A percentile compares a stretch with the other conserved stretches of the same genome.
These are phyloP conservation scores for Heterochromis multidens DNA, from an alignment of 2,113 vertebrate genomes.

Conservation along the genomic window DNA sequence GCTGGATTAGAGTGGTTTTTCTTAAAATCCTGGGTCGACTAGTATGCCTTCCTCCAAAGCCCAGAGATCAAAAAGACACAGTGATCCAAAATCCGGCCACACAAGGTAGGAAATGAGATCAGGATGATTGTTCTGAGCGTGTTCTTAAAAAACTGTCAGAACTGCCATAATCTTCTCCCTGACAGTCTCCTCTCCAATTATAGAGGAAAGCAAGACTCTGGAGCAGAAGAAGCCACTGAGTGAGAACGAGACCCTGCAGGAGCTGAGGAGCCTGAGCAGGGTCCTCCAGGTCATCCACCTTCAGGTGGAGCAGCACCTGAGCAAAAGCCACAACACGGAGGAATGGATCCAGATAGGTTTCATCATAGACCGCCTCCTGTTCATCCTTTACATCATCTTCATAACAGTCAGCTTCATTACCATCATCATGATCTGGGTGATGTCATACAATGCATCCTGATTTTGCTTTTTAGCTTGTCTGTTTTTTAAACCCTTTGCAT, in stretches of 20 bases:
- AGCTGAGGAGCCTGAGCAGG: constrained; percentile 51
- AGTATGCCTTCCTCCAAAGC: constrained; percentile 26
- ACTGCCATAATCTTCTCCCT: too few species aligned
- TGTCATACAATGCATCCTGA: constrained; percentile 1
- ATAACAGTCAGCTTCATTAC: constrained; percentile 67
- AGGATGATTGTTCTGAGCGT: too few species aligned
- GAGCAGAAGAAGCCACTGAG: not conserved
- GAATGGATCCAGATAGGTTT: constrained; percentile 72
- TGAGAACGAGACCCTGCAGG: constrained; percentile 20
- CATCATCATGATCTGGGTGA: constrained; percentile 65
- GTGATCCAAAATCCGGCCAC: constrained; percentile 4
- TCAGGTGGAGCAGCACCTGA: constrained; percentile 40
- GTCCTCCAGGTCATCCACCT: constrained; percentile 48
- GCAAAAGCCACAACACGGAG: not conserved
- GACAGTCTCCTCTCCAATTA: not conserved
- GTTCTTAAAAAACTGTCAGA: too few species aligned
- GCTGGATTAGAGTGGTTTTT: constrained; percentile 53
- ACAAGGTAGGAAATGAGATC: too few species aligned
- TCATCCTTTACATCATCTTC: constrained; percentile 69
- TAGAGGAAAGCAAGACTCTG: not conserved
- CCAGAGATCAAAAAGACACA: not conserved
- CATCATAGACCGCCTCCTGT: constrained; percentile 72
- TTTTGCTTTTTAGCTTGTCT: not conserved
- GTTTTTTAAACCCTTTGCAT: too few species aligned
- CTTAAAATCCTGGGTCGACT: constrained; percentile 43